Conservation (phyloP, 2,113 vertebrate genomes). For the Trichechus manatus region DNA sequence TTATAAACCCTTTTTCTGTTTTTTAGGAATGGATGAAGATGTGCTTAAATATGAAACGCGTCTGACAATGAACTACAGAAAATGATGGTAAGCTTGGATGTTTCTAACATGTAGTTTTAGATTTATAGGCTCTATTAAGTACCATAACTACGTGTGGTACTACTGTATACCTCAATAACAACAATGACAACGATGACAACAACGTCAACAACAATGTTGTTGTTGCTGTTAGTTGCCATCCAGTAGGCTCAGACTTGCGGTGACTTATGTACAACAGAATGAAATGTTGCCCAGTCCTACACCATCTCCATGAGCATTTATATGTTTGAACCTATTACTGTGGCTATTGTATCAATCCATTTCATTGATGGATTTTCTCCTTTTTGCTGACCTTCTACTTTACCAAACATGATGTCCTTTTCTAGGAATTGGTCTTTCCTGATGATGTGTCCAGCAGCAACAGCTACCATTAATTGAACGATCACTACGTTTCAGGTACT, state of each 20-base stretch:
- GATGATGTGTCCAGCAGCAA: not conserved
- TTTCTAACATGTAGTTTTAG: not conserved
- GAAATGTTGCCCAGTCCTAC: too few species aligned
- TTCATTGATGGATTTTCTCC: too few species aligned
- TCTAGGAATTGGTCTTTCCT: too few species aligned
- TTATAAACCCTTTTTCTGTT: not conserved
- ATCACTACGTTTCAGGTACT: not conserved
- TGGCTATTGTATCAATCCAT: too few species aligned
- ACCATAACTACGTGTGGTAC: not conserved
- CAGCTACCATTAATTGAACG: not conserved
- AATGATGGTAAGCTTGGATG: not conserved
- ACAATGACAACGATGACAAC: not conserved
- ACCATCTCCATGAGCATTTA: too few species aligned
- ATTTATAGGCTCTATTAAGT: not conserved
- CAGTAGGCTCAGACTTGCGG: too few species aligned
- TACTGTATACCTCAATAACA: not conserved
- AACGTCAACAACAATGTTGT: not conserved
- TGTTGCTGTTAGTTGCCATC: too few species aligned
- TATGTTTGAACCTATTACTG: too few species aligned
- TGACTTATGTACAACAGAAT: too few species aligned
- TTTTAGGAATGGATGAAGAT: constrained; percentile 11
- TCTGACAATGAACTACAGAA: not conserved
- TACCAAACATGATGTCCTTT: too few species aligned
- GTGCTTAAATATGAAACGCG: not conserved
- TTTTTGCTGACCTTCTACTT: too few species aligned